A percentile compares a stretch with the other conserved stretches of the same genome.
phyloP scores from a whole-genome alignment of 2,113 vertebrate species.

The Lepidothrix coronata region DNA sequence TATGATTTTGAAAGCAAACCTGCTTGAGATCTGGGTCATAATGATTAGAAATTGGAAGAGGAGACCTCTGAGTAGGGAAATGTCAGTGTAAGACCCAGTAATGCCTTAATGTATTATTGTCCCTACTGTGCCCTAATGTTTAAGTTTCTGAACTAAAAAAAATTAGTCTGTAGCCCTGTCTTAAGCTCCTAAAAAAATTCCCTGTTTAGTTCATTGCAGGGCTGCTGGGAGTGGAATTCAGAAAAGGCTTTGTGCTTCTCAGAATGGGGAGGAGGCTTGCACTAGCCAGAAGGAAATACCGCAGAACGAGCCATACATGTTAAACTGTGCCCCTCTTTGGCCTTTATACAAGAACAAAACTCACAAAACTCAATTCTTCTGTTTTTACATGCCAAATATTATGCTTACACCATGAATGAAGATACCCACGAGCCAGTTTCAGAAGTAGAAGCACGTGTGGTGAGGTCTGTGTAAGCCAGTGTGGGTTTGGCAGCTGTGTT shows the following conservation, averaged over 20 bases:
- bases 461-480: neutral
- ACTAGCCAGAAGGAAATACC: neutral
- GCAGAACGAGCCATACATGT: rapidly evolving
- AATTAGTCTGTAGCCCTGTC: neutral
- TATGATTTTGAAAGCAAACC: neutral
- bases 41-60: neutral
- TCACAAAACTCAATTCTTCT: neutral
- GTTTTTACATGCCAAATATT: neutral
- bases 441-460: neutral
- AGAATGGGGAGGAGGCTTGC: neutral
- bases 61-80: neutral
- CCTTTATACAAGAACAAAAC: neutral
- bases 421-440: neutral
- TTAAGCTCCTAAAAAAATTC: neutral
- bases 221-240: neutral
- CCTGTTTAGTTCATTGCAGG: neutral
- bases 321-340: neutral
- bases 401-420: neutral
- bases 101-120: neutral
- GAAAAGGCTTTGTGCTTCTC: neutral
- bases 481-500: neutral
- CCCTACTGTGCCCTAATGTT: neutral
- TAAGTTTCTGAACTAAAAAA: neutral
- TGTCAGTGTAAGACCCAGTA: neutral
- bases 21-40: neutral